phyloP scores from a whole-genome alignment of 2,113 vertebrate species.

The Addax nasomaculatus region DNA sequence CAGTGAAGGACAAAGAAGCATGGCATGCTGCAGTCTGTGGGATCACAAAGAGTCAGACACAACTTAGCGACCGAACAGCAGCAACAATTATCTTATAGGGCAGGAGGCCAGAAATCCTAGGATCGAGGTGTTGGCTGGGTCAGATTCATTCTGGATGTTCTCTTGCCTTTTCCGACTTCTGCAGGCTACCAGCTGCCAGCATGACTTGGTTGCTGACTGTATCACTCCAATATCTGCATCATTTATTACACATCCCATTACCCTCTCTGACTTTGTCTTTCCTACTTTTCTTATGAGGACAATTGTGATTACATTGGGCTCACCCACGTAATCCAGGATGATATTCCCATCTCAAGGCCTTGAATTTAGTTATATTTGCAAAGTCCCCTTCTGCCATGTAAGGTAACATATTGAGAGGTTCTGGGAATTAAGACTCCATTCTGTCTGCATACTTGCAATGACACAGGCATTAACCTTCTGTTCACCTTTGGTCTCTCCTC shows the following conservation, averaged over 20 bases:
- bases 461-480: not conserved
- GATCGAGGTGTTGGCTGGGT: not conserved
- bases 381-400: not conserved
- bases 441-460: not conserved
- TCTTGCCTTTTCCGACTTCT: not conserved
- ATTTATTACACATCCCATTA: not conserved
- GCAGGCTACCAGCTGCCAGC: accelerated
- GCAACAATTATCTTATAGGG: not conserved
- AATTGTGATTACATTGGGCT: not conserved
- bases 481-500: not conserved
- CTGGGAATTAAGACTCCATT: not conserved
- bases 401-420: not conserved
- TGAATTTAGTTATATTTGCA: not conserved
- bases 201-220: not conserved
- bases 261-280: not conserved
- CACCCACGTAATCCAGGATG: not conserved
- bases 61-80: not conserved
- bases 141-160: not conserved
- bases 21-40: not conserved
- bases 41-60: not conserved
- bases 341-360: not conserved
- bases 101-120: not conserved
- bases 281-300: not conserved
- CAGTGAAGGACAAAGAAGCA: not conserved
- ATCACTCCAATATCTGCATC: not conserved